Percentiles rank a stretch among this genome's conserved stretches.
Evolutionary conservation across 92 coral and sea anemone species (phyloP).

Genomic region (Muricea muricata): DNA sequence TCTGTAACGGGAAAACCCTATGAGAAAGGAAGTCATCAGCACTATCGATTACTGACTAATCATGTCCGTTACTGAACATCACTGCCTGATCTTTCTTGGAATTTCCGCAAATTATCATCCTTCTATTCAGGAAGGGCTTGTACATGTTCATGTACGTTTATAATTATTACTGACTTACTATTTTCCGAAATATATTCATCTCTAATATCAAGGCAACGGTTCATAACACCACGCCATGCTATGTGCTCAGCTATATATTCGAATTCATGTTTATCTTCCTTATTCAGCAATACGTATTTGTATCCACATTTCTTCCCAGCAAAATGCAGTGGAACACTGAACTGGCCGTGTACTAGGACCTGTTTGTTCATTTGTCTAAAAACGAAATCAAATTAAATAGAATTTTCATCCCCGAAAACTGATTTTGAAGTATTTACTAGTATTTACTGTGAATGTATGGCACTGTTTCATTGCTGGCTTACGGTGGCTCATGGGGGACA

Average conservation of each 20-base stretch:
- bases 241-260: neutral
- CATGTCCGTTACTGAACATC: too few species aligned
- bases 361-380: neutral
- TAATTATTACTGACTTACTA: slow-evolving; percentile 47
- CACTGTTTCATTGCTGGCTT: too few species aligned
- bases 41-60: too few species aligned
- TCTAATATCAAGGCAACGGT: slow-evolving; percentile 47
- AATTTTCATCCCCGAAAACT: too few species aligned
- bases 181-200: neutral
- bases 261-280: slow-evolving; percentile 46
- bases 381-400: neutral
- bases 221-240: neutral
- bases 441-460: too few species aligned
- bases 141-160: too few species aligned
- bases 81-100: too few species aligned
- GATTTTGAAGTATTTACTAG: too few species aligned
- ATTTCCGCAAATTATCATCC: too few species aligned
- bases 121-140: too few species aligned
- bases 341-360: slow-evolving; percentile 39
- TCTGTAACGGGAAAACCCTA: neutral
- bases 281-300: slow-evolving; percentile 62
- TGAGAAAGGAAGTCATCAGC: too few species aligned
- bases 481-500: too few species aligned
- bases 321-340: slow-evolving; percentile 37
- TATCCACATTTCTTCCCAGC: slow-evolving; percentile 39